Evolutionary conservation across 2,113 vertebrate genomes (phyloP).

Genomic region (Willisornis vidua): DNA sequence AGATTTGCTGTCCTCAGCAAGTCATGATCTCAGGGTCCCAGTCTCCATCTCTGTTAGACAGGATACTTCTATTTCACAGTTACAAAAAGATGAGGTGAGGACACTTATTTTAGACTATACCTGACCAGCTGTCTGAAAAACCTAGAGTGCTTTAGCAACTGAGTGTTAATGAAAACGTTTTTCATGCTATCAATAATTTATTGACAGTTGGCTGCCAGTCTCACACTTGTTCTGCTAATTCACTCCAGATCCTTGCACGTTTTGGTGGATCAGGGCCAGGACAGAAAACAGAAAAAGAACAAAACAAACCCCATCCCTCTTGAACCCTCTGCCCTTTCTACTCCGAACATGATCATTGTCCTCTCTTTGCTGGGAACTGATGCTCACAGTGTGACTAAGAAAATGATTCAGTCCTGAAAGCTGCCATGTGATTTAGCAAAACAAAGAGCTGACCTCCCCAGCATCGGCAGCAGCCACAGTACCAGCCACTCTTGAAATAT

Average conservation of each 20-base stretch:
- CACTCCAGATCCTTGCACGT: background rate
- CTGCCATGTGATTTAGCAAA: slow-evolving; percentile 20
- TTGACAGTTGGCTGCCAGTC: background rate
- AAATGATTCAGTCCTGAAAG: slow-evolving; percentile 37
- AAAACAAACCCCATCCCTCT: background rate
- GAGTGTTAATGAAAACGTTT: background rate
- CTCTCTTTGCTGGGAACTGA: slow-evolving; percentile 31
- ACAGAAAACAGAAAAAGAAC: slow-evolving; percentile 9
- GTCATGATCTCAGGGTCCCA: background rate
- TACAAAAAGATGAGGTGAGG: background rate
- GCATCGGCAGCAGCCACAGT: background rate
- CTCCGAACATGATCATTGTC: background rate
- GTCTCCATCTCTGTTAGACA: background rate
- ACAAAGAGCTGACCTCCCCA: slow-evolving; percentile 59
- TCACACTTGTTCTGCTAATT: slow-evolving; percentile 2
- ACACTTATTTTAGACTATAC: background rate
- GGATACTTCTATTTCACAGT: background rate
- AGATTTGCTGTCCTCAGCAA: background rate
- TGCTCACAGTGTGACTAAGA: slow-evolving; percentile 44
- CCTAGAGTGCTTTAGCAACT: background rate
- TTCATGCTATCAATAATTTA: background rate
- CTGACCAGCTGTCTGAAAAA: background rate
- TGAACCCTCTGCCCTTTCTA: slow-evolving; percentile 1
- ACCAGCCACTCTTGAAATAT: slow-evolving; percentile 35
- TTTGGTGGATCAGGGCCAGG: slow-evolving; percentile 13